These are phyloP conservation scores for Cossypha heuglini DNA, from an alignment of 2,797 vertebrate genomes.

Conservation along the genomic window DNA sequence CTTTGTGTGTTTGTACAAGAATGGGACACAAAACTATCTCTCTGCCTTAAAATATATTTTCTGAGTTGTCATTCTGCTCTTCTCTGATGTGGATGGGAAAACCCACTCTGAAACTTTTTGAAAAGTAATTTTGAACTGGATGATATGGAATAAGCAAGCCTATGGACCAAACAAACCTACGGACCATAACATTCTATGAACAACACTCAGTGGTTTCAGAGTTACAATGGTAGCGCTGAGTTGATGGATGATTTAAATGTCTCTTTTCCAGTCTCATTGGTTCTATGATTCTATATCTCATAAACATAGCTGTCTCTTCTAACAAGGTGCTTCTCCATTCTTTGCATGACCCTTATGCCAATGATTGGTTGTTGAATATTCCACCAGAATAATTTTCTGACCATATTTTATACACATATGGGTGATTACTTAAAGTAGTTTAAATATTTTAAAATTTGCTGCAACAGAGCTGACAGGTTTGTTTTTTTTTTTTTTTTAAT, in stretches of 20 bases:
- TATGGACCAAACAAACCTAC: background rate
- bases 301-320: background rate
- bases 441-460: background rate
- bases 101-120: accelerated
- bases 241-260: background rate
- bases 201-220: background rate
- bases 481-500: background rate
- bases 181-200: background rate
- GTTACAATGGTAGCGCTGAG: background rate
- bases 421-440: background rate
- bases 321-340: background rate
- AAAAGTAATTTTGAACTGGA: background rate
- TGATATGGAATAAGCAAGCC: background rate
- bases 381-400: background rate
- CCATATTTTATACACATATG: background rate
- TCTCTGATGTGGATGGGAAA: background rate
- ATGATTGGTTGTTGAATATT: background rate
- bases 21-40: background rate
- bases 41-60: background rate
- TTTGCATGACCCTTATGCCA: background rate
- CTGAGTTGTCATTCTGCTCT: background rate
- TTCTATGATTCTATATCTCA: background rate
- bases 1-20: background rate
- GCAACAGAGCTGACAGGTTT: background rate
- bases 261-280: background rate